phyloP scores from a whole-genome alignment of 2,888 invertebrate species.

The Drosophila prostipennis region DNA sequence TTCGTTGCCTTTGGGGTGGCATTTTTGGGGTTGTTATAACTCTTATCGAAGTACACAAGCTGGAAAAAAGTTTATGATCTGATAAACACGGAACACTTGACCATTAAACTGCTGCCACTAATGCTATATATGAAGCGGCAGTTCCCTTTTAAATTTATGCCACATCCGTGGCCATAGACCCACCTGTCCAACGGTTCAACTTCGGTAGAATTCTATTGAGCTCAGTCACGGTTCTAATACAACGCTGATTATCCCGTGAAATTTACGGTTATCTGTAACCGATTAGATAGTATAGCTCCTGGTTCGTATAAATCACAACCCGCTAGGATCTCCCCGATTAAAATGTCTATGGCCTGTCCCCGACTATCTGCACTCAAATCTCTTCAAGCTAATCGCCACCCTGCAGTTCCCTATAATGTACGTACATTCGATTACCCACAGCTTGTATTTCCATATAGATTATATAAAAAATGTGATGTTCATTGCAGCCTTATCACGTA shows the following conservation, averaged over 20 bases:
- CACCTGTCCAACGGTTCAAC: conserved; percentile 53
- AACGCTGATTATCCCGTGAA: conserved; percentile 22
- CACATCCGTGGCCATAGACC: conserved; percentile 46
- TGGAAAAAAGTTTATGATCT: conserved; percentile 54
- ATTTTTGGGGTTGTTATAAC: conserved; percentile 24
- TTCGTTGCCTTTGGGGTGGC: conserved; percentile 48
- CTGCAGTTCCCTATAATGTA: conserved; percentile 13
- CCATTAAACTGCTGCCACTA: conserved; percentile 48
- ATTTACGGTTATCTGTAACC: conserved; percentile 13
- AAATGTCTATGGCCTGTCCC: conserved; percentile 10
- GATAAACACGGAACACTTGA: conserved; percentile 55
- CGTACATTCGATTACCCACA: conserved; percentile 18
- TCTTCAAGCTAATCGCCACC: conserved; percentile 21
- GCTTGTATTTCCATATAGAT: conserved; percentile 13
- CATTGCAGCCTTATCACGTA: conserved; percentile 35
- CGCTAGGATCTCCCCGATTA: conserved; percentile 44
- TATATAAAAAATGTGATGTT: conserved; percentile 24
- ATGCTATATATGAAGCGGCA: conserved; percentile 39
- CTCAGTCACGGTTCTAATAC: conserved; percentile 25
- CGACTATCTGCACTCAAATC: conserved; percentile 51
- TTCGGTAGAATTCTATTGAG: conserved; percentile 4
- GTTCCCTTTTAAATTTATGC: conserved; percentile 55
- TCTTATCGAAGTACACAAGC: conserved; percentile 46
- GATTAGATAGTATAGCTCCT: conserved; percentile 54
- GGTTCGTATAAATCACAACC: conserved; percentile 60